Percentiles rank a stretch among this genome's conserved stretches.
Conservation (phyloP, 2,113 vertebrate species). For the Brienomyrus brachyistius region DNA sequence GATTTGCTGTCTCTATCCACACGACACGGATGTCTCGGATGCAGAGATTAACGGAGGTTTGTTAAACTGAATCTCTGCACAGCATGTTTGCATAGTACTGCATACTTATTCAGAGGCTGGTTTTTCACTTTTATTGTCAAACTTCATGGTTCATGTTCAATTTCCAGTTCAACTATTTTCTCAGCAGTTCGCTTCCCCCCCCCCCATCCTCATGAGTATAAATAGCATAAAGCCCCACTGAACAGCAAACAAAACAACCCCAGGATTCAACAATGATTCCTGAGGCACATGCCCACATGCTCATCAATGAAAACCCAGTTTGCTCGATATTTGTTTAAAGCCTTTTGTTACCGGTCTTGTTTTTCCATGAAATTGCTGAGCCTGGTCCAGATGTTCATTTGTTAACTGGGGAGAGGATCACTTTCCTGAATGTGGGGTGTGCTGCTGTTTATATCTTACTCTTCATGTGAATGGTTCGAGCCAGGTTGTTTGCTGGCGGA, state of each 20-base stretch:
- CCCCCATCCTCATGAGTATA: background rate
- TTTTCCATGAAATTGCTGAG: background rate
- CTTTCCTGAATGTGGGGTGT: slow-evolving; percentile 34
- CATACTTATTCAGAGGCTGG: background rate
- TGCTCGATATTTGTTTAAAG: background rate
- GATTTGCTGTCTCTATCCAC: slow-evolving; percentile 14
- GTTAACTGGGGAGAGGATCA: slow-evolving; percentile 27
- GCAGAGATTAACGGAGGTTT: slow-evolving; percentile 57
- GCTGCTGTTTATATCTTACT: slow-evolving; percentile 35
- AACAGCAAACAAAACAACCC: background rate
- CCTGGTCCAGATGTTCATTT: slow-evolving; percentile 34
- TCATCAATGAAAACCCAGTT: background rate
- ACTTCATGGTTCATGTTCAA: background rate
- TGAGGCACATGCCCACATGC: background rate
- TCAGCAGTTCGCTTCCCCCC: background rate
- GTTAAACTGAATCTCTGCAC: slow-evolving; percentile 55
- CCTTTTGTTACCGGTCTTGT: background rate
- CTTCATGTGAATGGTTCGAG: slow-evolving; percentile 12
- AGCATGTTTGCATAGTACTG: background rate
- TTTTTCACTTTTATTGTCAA: background rate
- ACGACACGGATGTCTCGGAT: slow-evolving; percentile 40
- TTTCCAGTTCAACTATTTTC: background rate
- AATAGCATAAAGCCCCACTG: background rate
- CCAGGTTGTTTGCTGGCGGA: background rate
- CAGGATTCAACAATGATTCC: background rate